A percentile compares a stretch with the other conserved stretches of the same genome.
These are phyloP conservation scores for Acromyrmex heyeri DNA, from an alignment of 1,140 invertebrate species.

Conservation along the genomic window DNA sequence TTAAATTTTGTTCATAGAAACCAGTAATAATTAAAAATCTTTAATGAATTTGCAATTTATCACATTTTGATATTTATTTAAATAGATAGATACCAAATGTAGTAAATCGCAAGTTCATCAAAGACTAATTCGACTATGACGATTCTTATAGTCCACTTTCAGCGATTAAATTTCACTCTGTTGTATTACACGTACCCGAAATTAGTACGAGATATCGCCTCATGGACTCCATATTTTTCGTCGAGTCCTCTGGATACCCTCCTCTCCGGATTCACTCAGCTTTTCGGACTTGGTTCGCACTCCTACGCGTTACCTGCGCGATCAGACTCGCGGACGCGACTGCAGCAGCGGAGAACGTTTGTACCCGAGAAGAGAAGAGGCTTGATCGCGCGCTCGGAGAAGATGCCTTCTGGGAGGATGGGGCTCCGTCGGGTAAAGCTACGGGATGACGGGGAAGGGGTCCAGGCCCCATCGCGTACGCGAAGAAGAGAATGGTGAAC, in stretches of 20 bases:
- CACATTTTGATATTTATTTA: too few species aligned
- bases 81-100: not conserved
- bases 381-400: not conserved
- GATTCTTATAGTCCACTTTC: not conserved
- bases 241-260: not conserved
- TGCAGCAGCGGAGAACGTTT: slow-evolving; percentile 53
- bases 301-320: slow-evolving; percentile 72
- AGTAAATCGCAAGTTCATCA: not conserved
- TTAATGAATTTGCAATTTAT: too few species aligned
- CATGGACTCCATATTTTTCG: slow-evolving; percentile 49
- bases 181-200: slow-evolving; percentile 64
- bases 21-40: too few species aligned
- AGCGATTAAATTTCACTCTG: not conserved
- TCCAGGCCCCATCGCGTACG: not conserved
- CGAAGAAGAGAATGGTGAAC: slow-evolving; percentile 49
- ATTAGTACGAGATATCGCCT: slow-evolving; percentile 45
- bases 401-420: slow-evolving; percentile 70
- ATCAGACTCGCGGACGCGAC: slow-evolving; percentile 68
- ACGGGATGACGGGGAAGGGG: slow-evolving; percentile 19
- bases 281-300: slow-evolving; percentile 33
- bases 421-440: slow-evolving; percentile 23
- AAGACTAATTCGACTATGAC: not conserved
- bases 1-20: too few species aligned
- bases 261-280: slow-evolving; percentile 5
- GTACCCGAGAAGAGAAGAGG: slow-evolving; percentile 64